Percentiles rank a stretch among this genome's conserved stretches.
Conservation (phyloP, 2,888 invertebrate genomes). For the Patella depressa region DNA sequence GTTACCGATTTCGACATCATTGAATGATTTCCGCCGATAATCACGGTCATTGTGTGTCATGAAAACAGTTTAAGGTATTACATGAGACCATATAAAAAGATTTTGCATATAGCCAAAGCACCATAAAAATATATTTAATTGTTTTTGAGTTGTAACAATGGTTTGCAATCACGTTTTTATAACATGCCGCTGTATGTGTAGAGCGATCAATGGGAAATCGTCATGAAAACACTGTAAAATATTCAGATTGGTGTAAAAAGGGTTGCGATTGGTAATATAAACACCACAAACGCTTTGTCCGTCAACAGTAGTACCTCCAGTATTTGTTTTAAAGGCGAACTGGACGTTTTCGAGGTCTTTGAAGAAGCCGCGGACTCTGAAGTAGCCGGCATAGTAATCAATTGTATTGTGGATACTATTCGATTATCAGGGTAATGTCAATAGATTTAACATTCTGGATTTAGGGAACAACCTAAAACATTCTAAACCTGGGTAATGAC, state of each 20-base stretch:
- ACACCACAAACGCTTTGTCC: not conserved
- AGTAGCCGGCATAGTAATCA: not conserved
- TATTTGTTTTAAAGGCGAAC: not conserved
- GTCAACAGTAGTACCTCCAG: not conserved
- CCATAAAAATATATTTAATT: no score
- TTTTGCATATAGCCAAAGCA: not conserved
- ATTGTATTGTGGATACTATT: not conserved
- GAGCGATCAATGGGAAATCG: not conserved
- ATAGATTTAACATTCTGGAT: not conserved
- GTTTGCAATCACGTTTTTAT: not conserved
- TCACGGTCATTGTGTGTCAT: not conserved
- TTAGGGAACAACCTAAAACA: not conserved
- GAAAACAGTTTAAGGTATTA: not conserved
- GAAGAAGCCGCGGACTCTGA: not conserved
- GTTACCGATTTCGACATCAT: no score
- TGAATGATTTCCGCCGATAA: no score
- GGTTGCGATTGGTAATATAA: not conserved
- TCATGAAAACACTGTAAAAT: not conserved
- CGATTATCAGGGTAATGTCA: not conserved
- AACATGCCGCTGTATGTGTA: not conserved
- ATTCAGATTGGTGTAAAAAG: not conserved
- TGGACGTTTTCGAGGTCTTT: not conserved
- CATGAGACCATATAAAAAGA: not conserved
- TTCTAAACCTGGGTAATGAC: not conserved
- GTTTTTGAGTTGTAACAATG: not conserved